Evolutionary conservation across 2,113 vertebrate species (phyloP), one percentile per base, ranked within the genome.

Genomic region (Nematolebias whitei): DNA sequence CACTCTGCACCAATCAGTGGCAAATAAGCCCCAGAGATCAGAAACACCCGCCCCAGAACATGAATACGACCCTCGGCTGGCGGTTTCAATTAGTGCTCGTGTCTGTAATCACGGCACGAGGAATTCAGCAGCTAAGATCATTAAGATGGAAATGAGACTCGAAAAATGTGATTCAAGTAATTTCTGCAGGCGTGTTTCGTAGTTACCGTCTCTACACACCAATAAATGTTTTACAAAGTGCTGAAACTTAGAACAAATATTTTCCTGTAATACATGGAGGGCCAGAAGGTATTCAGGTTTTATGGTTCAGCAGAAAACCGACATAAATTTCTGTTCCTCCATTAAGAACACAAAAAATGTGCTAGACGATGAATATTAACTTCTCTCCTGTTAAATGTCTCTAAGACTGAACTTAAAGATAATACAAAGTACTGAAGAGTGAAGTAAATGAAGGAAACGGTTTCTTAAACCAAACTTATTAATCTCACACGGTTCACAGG

Each of bases 1-100:
- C 38, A 45, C 74, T 82, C 76, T 67, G 26, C 76, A 83, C 85
- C 84, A 88, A 85, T 89, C 86, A 86, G 63, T 4, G 54, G 82
- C 62, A 82, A 88, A 89, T 72, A 72, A 79, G 63, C 74, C 82
- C 71, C 50, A 12, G 84, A 76, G 74, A 84, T 79, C 78, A 87
- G 83, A 84, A 88, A 77, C 50, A 79, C 2, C 79, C 79, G 43
- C 70, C 55, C 41, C 49, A 47, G 47, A 77, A 72, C 76, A 80
- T 63, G 67, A 51, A 76, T 63, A 68, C 66, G 63, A 45, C 62
- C 73, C 84, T 69, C 64, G 39, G 75, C 72, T 40, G 32, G 70
- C 39, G 10, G 71, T 22, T 55, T 66, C 58, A 75, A 70, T 80
- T 51, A 84, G 59, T 54, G 10, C 63, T 67, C 71, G 63, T 75